Evolutionary conservation across 1,140 invertebrate genomes (phyloP), one percentile per base, ranked within the genome.

Genomic region (Apis laboriosa): DNA sequence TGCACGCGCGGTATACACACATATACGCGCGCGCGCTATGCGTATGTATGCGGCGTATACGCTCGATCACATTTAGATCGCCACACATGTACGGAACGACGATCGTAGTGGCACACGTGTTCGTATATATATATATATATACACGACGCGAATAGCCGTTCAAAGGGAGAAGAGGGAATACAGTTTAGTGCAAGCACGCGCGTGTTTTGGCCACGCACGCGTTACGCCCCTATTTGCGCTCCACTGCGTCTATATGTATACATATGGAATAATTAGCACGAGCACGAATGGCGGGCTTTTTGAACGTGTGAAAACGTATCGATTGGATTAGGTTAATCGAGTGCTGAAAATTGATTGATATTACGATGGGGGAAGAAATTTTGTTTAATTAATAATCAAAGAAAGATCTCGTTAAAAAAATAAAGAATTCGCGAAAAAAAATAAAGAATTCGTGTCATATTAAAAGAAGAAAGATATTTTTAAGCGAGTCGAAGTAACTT

Each of bases 51-150:
- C 61, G 51, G 9, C 13, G 19, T 9, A 15, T 34, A 64, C 66
- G 77, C 79, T 66, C 80, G 75, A 66, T 64, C 85, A 73, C 80
- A 61, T 83, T 86, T 67, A 74, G 63, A 83, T 61, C 64, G 15
- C 21, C 34, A 34, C 34, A 34, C 13, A 12, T 53, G 34, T 9
- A 15, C 28, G 19, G 9, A 8, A 17, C 28, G 58, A 63, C 56
- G 68, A 21, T n/a, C 55, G 28, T n/a, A 12, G 28, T 4, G 11
- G 15, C 61, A 49, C 70, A 28, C 60, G 68, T 34, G 56, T n/a
- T 28, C 28, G 61, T 66, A 19, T 15, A 51, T 21, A 21, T 43
- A 43, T 43, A 43, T 43, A 43, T 43, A 43, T 43, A 43, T 7
- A 43, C 5, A 8, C 9, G 34, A 7, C 55, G 56, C 61, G 49